A percentile compares a stretch with the other conserved stretches of the same genome.
phyloP scores from a whole-genome alignment of 2,888 invertebrate genomes.

The Beris morrisii region DNA sequence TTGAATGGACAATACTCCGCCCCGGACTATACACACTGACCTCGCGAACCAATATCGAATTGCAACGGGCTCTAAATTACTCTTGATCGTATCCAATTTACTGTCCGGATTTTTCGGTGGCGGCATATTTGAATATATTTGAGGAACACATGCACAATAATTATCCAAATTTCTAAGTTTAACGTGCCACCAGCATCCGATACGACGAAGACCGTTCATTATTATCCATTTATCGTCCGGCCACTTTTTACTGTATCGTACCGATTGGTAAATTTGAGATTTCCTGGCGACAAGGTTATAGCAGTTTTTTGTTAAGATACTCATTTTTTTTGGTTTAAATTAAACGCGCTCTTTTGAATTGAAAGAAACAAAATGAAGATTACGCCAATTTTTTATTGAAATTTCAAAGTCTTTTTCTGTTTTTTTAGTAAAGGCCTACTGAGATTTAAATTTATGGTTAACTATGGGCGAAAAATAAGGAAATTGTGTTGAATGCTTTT shows the following conservation, averaged over 20 bases:
- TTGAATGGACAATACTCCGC: not conserved
- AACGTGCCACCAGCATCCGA: slow-evolving; percentile 18
- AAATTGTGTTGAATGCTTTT: too few relatives aligned
- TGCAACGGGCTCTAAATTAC: slow-evolving; percentile 4
- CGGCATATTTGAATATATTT: slow-evolving; percentile 24
- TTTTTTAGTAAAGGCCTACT: too few relatives aligned
- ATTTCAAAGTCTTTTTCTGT: too few relatives aligned
- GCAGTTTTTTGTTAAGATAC: not conserved
- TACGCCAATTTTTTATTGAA: too few relatives aligned
- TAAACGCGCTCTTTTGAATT: too few relatives aligned
- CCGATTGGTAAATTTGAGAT: not conserved
- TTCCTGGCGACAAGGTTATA: not conserved
- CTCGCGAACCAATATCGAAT: slow-evolving; percentile 1
- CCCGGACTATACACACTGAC: not conserved
- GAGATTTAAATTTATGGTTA: too few relatives aligned
- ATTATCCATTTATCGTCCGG: slow-evolving; percentile 34
- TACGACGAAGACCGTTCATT: slow-evolving; percentile 2
- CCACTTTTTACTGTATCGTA: slow-evolving; percentile 11
- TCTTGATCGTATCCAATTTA: slow-evolving; percentile 10
- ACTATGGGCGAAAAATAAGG: too few relatives aligned
- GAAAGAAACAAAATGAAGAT: too few relatives aligned
- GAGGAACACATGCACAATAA: not conserved
- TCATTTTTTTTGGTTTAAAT: not conserved
- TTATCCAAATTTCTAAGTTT: not conserved
- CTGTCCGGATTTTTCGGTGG: not conserved